Evolutionary conservation across 2,797 vertebrate genomes (phyloP).

Genomic region (Momotus momota): DNA sequence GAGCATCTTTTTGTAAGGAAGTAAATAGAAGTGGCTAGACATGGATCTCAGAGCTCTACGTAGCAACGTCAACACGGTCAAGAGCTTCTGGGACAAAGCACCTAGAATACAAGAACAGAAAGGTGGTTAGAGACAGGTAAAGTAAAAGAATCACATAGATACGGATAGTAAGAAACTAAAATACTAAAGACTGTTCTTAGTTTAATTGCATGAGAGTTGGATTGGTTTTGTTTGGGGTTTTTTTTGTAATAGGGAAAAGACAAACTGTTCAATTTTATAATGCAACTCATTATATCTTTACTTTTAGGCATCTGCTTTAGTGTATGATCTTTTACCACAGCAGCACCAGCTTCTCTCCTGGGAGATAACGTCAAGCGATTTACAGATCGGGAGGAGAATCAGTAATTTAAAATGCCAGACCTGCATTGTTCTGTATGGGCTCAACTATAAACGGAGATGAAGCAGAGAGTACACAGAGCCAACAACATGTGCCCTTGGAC

Average conservation of each 20-base stretch:
- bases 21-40: conserved; percentile 70
- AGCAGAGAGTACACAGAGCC: background rate
- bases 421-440: background rate
- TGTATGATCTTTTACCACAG: background rate
- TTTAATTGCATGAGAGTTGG: background rate
- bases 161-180: background rate
- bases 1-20: conserved; percentile 82
- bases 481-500: background rate
- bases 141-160: background rate
- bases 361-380: background rate
- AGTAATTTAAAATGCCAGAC: background rate
- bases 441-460: background rate
- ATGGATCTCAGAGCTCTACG: conserved; percentile 76
- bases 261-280: background rate
- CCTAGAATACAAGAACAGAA: conserved; percentile 75
- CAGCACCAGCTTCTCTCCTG: background rate
- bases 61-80: conserved; percentile 77
- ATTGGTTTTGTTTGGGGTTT: background rate
- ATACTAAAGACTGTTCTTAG: background rate
- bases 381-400: background rate
- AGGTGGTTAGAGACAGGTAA: background rate
- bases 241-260: background rate
- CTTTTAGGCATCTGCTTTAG: background rate
- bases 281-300: background rate
- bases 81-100: conserved; percentile 75